Base-by-base conservation (phyloP, 2,888 invertebrate genomes). In the Psylliodes chrysocephalus region DNA sequence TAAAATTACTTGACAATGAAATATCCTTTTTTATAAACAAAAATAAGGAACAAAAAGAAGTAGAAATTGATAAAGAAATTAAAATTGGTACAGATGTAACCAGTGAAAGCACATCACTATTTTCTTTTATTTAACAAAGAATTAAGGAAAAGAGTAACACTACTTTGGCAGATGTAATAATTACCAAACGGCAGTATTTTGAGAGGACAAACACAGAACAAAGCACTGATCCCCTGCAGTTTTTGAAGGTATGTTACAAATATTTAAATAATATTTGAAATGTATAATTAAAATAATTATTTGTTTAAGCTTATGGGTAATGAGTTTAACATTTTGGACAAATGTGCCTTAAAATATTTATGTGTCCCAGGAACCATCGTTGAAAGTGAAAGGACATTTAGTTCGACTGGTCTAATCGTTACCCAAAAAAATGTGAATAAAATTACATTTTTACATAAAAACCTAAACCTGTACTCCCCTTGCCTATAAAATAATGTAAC, bases 291-390 rank as follows among this genome's bases (percentile, higher is more conserved):
- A n/a, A n/a, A n/a, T n/a, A n/a, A n/a, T n/a, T n/a, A 35, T 7
- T 44, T 17, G 49, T 49, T 63, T 12, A 12, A 47, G 54, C 25
- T 61, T 8, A 46, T 46, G 8, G n/a, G n/a, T n/a, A 54, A 52
- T 25, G 42, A 60, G 5, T 46, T 60, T 28, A 44, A 33, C 10
- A 56, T 57, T 4, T 12, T 62, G 19, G 46, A 54, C 1, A 25
- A 57, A 17, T 30, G 30, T 51, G 33, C 33, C 14, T 18, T 3
- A 30, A 66, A 63, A 42, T 66, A 12, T 51, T 56, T 62, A 15
- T 62, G 57, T 42, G 30, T 63, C 30, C 66, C 66, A n/a, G n/a
- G n/a, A n/a, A n/a, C n/a, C n/a, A n/a, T n/a, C n/a, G n/a, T n/a
- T n/a, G n/a, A n/a, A n/a, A n/a, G n/a, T n/a, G n/a, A n/a, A n/a